Conservation (phyloP, 2,888 invertebrate genomes). For the Chromoteleia sp. region DNA sequence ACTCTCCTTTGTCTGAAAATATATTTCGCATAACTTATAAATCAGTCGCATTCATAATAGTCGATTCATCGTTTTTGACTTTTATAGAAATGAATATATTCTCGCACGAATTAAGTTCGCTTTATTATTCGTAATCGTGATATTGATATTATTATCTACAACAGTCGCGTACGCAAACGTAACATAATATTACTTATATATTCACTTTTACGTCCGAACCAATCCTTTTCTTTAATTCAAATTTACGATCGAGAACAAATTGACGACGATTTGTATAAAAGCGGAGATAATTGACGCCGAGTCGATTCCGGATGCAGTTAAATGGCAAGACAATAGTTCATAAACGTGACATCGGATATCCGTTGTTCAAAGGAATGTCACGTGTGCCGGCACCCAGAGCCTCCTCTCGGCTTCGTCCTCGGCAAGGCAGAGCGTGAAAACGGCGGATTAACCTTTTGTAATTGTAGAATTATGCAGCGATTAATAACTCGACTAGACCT, state of each 20-base stretch:
- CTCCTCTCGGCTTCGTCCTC: conserved; percentile 39
- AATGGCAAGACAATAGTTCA: conserved; percentile 37
- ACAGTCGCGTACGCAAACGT: no score
- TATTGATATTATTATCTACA: not conserved
- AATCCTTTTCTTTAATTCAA: not conserved
- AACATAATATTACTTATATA: no score
- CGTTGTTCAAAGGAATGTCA: conserved; percentile 50
- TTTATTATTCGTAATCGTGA: conserved; percentile 8
- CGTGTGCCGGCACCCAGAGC: conserved; percentile 41
- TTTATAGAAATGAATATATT: conserved; percentile 7
- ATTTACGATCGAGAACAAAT: not conserved
- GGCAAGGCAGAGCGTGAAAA: conserved; percentile 78
- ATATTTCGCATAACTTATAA: conserved; percentile 18
- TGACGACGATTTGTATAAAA: conserved; percentile 1
- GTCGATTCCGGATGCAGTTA: conserved; percentile 14
- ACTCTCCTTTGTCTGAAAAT: not conserved
- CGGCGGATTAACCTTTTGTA: conserved; percentile 79
- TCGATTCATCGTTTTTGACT: conserved; percentile 4
- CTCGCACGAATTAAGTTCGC: not conserved
- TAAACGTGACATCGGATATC: conserved; percentile 59
- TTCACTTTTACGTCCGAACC: not conserved
- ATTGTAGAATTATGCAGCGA: conserved; percentile 80
- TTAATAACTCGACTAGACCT: conserved; percentile 80
- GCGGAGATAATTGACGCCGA: not conserved
- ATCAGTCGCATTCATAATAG: conserved; percentile 5